A percentile compares a stretch with the other conserved stretches of the same genome.
phyloP scores from a whole-genome alignment of 1,140 invertebrate genomes.

The Brachionus rubens region DNA sequence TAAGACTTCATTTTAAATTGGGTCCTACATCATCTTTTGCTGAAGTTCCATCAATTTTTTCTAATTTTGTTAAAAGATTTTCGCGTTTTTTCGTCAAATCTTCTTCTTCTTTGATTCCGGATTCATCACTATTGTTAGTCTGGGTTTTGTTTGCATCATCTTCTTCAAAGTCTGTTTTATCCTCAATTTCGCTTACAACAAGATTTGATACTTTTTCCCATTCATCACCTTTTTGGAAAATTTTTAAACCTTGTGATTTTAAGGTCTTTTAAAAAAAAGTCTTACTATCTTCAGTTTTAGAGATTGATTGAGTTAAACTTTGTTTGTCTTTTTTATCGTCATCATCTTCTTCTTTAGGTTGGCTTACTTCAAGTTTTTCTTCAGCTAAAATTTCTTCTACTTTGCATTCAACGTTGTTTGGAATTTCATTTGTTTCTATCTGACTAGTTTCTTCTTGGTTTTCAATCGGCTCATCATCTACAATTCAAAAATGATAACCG shows the following conservation, averaged over 20 bases:
- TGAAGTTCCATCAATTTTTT: background rate
- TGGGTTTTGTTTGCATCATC: background rate
- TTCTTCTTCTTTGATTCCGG: background rate
- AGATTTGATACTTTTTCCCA: constrained; percentile 9
- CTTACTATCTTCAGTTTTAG: background rate
- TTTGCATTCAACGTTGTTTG: no score
- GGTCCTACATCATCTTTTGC: background rate
- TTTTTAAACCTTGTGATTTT: background rate
- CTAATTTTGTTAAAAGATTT: background rate
- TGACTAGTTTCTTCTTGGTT: background rate
- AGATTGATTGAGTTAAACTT: background rate
- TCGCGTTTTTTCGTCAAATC: background rate
- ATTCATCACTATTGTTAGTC: background rate
- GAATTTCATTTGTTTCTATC: background rate
- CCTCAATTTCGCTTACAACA: background rate
- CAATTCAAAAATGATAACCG: background rate
- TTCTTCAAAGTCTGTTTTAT: background rate
- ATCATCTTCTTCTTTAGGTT: no score
- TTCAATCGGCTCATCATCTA: background rate
- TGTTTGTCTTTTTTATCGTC: background rate
- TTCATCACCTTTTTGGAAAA: background rate
- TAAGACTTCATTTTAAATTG: background rate
- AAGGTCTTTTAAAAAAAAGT: background rate
- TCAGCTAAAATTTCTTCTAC: no score
- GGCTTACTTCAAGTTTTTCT: background rate